A percentile compares a stretch with the other conserved stretches of the same genome.
These are phyloP conservation scores for Odontamblyopus rebecca DNA, from an alignment of 2,797 vertebrate species.

Conservation along the genomic window DNA sequence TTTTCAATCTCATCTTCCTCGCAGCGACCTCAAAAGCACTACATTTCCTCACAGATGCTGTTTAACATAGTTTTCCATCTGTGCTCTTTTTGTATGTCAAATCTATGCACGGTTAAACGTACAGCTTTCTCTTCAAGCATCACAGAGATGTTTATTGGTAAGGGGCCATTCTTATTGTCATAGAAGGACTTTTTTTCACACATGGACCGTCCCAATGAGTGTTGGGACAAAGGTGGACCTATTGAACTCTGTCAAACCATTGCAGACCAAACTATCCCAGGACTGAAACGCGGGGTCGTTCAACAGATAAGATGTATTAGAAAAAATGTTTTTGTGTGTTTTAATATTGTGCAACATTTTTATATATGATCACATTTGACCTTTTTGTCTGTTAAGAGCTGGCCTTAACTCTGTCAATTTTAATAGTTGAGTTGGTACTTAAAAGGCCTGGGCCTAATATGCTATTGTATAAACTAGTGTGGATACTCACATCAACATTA, in stretches of 20 bases:
- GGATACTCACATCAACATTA: slow-evolving; percentile 58
- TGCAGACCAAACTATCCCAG: slow-evolving; percentile 33
- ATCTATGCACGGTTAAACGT: slow-evolving; percentile 59
- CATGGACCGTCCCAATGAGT: slow-evolving; percentile 19
- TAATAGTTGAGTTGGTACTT: slow-evolving; percentile 66
- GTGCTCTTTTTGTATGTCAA: slow-evolving; percentile 57
- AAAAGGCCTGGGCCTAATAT: slow-evolving; percentile 65
- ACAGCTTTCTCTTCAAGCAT: slow-evolving; percentile 45
- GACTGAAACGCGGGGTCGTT: slow-evolving; percentile 29
- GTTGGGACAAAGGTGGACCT: slow-evolving; percentile 43
- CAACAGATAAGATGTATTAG: slow-evolving; percentile 17
- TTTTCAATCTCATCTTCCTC: background rate
- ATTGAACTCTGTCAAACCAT: slow-evolving; percentile 24
- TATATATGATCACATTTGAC: slow-evolving; percentile 63
- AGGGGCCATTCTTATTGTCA: slow-evolving; percentile 66
- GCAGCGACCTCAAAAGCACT: slow-evolving; percentile 3
- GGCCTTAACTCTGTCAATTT: slow-evolving; percentile 72
- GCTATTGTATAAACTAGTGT: slow-evolving; percentile 62
- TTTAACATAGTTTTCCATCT: slow-evolving; percentile 34
- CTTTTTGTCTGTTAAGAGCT: slow-evolving; percentile 70
- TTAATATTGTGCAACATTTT: slow-evolving; percentile 61
- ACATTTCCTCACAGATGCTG: slow-evolving; percentile 36
- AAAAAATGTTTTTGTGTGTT: slow-evolving; percentile 44
- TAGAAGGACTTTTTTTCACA: slow-evolving; percentile 27
- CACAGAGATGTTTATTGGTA: slow-evolving; percentile 29